Base-by-base conservation (phyloP, 2,113 vertebrate genomes). In the Lycocorax pyrrhopterus region DNA sequence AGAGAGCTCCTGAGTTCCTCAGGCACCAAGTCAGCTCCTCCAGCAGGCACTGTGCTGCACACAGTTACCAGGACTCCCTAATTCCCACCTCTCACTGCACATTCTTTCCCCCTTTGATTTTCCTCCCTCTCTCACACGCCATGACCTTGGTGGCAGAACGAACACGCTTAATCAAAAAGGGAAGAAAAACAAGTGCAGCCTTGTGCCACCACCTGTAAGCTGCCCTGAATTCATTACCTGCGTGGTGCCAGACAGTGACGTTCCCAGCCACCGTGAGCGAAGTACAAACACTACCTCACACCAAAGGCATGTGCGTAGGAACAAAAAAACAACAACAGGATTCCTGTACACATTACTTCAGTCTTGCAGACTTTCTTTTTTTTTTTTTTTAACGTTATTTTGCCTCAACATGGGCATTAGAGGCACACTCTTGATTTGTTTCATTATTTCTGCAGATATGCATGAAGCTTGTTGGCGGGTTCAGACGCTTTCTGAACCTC, bases 241-340 rank as follows among this genome's bases (percentile, higher is more conserved):
- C 46, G 1, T 1, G 1, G 89, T 95, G 95, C 95, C 96, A 97
- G 95, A 67, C 93, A 32, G 94, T 94, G 96, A 97, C 86, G 77
- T 93, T 89, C 93, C 87, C 94, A 95, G 95, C 75, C 88, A 84
- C 84, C 4, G 4, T 33, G 78, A 95, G 89, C 5, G 7, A 84
- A 96, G 95, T 60, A 85, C 94, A 96, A 96, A 96, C 89, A 90
- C 84, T 62, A 83, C 87, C 93, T 96, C 95, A 97, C 81, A 51
- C 74, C 78, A 88, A 93, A 93, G 95, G 96, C 95, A 96, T 96
- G 95, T 80, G 96, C 20, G 90, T 96, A 94, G 94, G 96, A 96
- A 89, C 89, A 94, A 89, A 90, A 95, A 97, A 96, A 93, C 95
- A 96, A 91, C 94, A 96, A 81, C 95, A 94, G 86, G 64, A 96